These are phyloP conservation scores for Periophthalmodon schlosseri DNA, from an alignment of 2,113 vertebrate genomes.

Conservation along the genomic window DNA sequence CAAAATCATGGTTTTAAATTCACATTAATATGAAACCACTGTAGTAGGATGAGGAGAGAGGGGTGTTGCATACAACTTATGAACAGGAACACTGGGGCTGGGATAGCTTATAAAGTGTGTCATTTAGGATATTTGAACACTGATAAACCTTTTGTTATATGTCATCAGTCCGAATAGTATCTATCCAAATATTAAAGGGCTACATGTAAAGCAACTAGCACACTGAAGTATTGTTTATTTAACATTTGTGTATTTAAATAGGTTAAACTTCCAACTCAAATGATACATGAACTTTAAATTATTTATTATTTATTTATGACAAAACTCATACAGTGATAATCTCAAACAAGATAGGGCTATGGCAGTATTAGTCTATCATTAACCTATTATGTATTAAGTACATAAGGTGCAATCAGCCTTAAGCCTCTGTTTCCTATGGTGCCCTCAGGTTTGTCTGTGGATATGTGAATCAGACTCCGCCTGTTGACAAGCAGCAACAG, in stretches of 20 bases:
- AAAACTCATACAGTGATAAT: not conserved
- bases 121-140: not conserved
- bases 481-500: conserved; percentile 75
- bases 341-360: not conserved
- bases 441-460: conserved; percentile 41
- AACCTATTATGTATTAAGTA: not conserved
- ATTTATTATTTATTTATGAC: not conserved
- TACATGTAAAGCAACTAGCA: not conserved
- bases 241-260: not conserved
- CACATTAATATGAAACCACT: not conserved
- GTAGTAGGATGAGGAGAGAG: not conserved
- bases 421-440: conserved; percentile 17
- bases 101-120: not conserved
- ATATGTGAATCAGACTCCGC: conserved; percentile 61
- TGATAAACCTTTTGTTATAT: no score
- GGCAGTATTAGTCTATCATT: not conserved
- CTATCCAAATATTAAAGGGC: not conserved
- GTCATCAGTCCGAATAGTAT: not conserved
- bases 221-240: no score
- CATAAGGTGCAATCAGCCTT: not conserved
- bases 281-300: not conserved
- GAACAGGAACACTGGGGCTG: not conserved
- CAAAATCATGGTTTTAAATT: not conserved
- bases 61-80: not conserved
- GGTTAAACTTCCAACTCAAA: not conserved